Evolutionary conservation across 2,888 invertebrate species (phyloP), one percentile per base, ranked within the genome.

Genomic region (Anoplius nigerrimus): DNA sequence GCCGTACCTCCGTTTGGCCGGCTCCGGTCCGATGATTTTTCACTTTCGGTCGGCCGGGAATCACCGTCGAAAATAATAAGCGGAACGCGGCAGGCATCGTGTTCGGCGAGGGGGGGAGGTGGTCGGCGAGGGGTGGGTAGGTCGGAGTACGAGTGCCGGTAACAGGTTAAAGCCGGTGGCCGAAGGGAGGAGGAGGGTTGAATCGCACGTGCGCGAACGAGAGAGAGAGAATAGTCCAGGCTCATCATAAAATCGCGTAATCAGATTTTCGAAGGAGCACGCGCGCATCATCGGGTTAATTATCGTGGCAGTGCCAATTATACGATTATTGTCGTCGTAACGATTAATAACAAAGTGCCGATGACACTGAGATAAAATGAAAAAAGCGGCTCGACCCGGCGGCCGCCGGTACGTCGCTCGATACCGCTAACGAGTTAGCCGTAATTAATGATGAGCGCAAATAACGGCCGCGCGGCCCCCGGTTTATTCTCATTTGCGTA

Each of bases 31-130:
- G 71, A 75, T 66, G 75, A 68, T 71, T 77, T 73, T 73, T 73
- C 71, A 68, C 73, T 64, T 62, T 53, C 57, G 63, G 55, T 62
- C 71, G 57, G 24, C 55, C 56, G 71, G 62, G 67, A 75, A 77
- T 73, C 75, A 61, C 55, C 63, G 63, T 65, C 59, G 62, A 69
- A 77, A 69, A 71, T 76, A 76, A 77, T 77, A 66, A 70, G 64
- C 68, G 51, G 15, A 13, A 34, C 34, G 22, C 18, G 18, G 48
- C n/a, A 2, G 42, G 42, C n/a, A n/a, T n/a, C n/a, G n/a, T 34
- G 6, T 1, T 34, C 1, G 4, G 34, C 34, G 34, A 11, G 34
- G 34, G 6, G 24, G 6, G 24, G 24, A 24, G 6, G 34, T 5
- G 34, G 34, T 6, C 11, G 1, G 8, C 11, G 34, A 34, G 11